phyloP scores from a whole-genome alignment of 2,113 vertebrate species.

The Cynopterus brachyotis region DNA sequence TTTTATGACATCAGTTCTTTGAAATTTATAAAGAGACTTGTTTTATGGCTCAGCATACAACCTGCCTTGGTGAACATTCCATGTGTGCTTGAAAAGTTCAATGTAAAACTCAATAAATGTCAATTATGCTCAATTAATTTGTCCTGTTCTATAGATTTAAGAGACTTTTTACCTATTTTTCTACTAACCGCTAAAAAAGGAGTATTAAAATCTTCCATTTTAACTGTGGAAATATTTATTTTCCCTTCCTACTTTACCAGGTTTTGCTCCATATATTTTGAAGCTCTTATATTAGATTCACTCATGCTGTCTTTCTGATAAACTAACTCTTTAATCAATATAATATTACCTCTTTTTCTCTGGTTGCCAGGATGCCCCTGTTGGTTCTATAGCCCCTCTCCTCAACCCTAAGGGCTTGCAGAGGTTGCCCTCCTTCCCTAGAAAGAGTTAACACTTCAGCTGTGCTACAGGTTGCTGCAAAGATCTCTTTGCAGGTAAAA shows the following conservation, averaged over 20 bases:
- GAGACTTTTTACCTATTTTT: neutral
- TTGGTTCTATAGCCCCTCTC: neutral
- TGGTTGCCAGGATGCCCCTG: neutral
- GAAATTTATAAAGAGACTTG: neutral
- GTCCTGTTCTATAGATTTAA: neutral
- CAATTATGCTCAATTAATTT: neutral
- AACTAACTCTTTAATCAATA: neutral
- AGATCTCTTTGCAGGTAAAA: neutral
- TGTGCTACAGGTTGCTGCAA: neutral
- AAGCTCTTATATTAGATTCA: neutral
- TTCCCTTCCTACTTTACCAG: neutral
- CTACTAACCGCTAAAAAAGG: neutral
- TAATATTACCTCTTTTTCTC: neutral
- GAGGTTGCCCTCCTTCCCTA: neutral
- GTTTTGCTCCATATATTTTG: neutral
- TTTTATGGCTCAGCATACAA: neutral
- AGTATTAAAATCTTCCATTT: neutral
- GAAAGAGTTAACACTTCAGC: neutral
- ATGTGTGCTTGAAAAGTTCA: neutral
- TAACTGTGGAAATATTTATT: neutral
- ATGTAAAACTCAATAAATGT: neutral
- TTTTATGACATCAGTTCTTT: neutral
- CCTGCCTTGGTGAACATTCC: neutral
- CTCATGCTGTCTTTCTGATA: neutral
- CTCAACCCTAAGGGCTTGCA: neutral